Evolutionary conservation across 1,140 invertebrate genomes (phyloP).

Genomic region (Drosophila novamexicana): DNA sequence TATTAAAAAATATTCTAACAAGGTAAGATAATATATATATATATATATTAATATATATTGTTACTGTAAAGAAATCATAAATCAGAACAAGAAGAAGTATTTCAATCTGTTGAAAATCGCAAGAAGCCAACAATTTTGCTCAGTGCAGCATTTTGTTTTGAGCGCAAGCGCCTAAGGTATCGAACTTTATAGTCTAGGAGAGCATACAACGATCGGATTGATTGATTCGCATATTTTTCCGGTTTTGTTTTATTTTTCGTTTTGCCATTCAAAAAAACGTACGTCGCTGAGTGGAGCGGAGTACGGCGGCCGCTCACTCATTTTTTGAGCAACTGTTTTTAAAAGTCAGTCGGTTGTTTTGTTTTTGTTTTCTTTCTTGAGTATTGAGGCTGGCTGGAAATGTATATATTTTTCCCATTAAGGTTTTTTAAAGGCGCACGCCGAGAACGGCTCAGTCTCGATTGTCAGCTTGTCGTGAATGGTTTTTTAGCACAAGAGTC

Average conservation of each 20-base stretch:
- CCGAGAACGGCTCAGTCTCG: slow-evolving; percentile 80
- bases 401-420: slow-evolving; percentile 78
- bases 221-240: slow-evolving; percentile 55
- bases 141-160: too few species aligned
- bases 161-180: too few species aligned
- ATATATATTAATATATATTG: too few species aligned
- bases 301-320: slow-evolving; percentile 50
- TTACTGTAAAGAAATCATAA: too few species aligned
- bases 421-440: slow-evolving; percentile 80
- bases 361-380: slow-evolving; percentile 17
- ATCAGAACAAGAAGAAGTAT: too few species aligned
- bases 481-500: slow-evolving; percentile 76
- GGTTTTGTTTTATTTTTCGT: slow-evolving; percentile 78
- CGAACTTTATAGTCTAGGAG: slow-evolving; percentile 6
- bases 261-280: slow-evolving; percentile 75
- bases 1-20: too few species aligned
- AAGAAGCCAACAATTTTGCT: too few species aligned
- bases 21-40: too few species aligned
- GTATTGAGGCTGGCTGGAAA: slow-evolving; percentile 62
- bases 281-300: slow-evolving; percentile 37
- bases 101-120: too few species aligned
- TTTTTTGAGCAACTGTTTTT: slow-evolving; percentile 59
- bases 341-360: slow-evolving; percentile 17
- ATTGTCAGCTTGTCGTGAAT: slow-evolving; percentile 81
- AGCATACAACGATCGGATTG: slow-evolving; percentile 43